Evolutionary conservation across 2,113 vertebrate species (phyloP).

Genomic region (Steatornis caripensis): DNA sequence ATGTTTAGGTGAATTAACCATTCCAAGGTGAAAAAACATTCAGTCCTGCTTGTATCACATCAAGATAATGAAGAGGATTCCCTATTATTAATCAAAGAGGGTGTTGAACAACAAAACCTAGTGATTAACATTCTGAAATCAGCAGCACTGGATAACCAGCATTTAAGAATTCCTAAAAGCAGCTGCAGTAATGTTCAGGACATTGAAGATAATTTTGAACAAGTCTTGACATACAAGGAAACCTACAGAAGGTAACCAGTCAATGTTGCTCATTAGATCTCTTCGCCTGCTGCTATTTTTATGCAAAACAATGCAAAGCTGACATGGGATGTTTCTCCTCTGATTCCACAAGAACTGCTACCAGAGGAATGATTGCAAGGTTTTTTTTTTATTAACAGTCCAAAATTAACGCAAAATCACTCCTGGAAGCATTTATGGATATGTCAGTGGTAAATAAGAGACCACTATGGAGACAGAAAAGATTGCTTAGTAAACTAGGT

Average conservation of each 20-base stretch:
- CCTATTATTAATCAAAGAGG: not conserved
- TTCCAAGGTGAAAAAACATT: not conserved
- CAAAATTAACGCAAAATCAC: not conserved
- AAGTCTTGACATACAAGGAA: not conserved
- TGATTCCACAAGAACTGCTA: not conserved
- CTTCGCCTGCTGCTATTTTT: not conserved
- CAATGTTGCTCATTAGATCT: not conserved
- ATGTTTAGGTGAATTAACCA: not conserved
- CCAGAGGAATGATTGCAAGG: not conserved
- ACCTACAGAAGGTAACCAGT: not conserved
- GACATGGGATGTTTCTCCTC: not conserved
- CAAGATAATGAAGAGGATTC: not conserved
- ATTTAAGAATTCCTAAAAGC: not conserved
- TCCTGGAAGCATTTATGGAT: not conserved
- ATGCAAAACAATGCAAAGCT: not conserved
- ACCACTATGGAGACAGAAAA: not conserved
- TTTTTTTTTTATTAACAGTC: not conserved
- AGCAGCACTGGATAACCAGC: not conserved
- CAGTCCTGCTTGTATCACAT: not conserved
- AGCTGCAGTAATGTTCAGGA: not conserved
- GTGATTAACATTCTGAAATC: not conserved
- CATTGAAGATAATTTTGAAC: not conserved
- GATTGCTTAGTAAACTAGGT: not conserved
- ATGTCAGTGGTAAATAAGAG: not conserved
- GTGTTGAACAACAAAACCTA: not conserved